A percentile compares a stretch with the other conserved stretches of the same genome.
Evolutionary conservation across 2,888 invertebrate species (phyloP).

Genomic region (Ecliptopera silaceata): DNA sequence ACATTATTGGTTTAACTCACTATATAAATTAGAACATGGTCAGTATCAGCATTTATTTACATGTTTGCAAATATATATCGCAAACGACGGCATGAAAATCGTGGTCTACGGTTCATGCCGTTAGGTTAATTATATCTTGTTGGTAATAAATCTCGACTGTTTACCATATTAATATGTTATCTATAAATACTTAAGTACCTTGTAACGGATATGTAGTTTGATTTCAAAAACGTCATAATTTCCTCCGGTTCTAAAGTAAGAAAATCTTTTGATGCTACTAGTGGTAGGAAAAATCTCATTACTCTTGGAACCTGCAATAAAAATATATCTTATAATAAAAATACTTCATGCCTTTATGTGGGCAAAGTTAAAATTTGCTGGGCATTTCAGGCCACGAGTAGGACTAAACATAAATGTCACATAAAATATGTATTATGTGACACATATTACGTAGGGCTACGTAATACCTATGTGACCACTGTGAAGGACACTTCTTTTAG

Average conservation of each 20-base stretch:
- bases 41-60: conserved; percentile 1
- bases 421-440: too few relatives aligned
- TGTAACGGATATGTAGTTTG: conserved; percentile 89
- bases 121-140: conserved; percentile 4
- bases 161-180: not conserved
- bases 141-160: conserved; percentile 2
- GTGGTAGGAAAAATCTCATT: conserved; percentile 88
- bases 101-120: conserved; percentile 3
- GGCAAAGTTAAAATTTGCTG: too few relatives aligned
- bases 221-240: conserved; percentile 85
- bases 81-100: conserved; percentile 5
- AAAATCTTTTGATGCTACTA: conserved; percentile 90
- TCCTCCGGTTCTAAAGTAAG: conserved; percentile 86
- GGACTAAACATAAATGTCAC: too few relatives aligned
- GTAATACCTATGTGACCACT: too few relatives aligned
- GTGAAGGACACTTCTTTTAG: too few relatives aligned
- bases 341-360: too few relatives aligned
- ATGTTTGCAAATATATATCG: not conserved
- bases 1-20: not conserved
- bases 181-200: conserved; percentile 72
- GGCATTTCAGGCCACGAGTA: too few relatives aligned
- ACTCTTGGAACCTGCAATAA: conserved; percentile 84
- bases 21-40: conserved; percentile 3
- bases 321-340: too few relatives aligned
- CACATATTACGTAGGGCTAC: too few relatives aligned